These are phyloP conservation scores for Teinopalpus imperialis DNA, from an alignment of 2,888 invertebrate species.

Conservation along the genomic window DNA sequence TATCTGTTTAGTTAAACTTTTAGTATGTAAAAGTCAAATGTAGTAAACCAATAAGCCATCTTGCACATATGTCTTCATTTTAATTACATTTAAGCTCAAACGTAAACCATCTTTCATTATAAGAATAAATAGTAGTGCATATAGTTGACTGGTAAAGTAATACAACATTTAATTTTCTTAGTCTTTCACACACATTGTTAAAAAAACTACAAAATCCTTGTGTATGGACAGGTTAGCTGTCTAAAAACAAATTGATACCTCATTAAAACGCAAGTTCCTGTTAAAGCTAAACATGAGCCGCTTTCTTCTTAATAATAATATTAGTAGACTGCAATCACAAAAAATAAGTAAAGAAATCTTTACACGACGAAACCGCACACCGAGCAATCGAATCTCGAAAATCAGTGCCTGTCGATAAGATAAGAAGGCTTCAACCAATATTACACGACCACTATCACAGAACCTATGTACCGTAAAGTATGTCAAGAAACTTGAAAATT, in stretches of 20 bases:
- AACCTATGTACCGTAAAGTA: conserved; percentile 28
- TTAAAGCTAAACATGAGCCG: conserved; percentile 1
- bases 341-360: conserved; percentile 25
- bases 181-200: no score
- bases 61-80: no score
- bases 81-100: no score
- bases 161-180: no score
- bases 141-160: no score
- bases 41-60: no score
- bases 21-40: no score
- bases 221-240: neutral
- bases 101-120: no score
- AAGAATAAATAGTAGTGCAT: no score
- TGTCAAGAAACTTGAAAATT: conserved; percentile 7
- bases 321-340: conserved; percentile 30
- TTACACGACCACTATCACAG: conserved; percentile 40
- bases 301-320: conserved; percentile 34
- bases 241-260: conserved; percentile 6
- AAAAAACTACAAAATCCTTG: no score
- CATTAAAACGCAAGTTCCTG: conserved; percentile 7
- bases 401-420: conserved; percentile 75
- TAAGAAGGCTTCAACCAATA: conserved; percentile 52
- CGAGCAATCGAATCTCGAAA: conserved; percentile 65
- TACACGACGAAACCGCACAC: conserved; percentile 69
- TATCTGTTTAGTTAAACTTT: no score